These are phyloP conservation scores for Halocaridina rubra DNA, from an alignment of 2,888 invertebrate species.

Conservation along the genomic window DNA sequence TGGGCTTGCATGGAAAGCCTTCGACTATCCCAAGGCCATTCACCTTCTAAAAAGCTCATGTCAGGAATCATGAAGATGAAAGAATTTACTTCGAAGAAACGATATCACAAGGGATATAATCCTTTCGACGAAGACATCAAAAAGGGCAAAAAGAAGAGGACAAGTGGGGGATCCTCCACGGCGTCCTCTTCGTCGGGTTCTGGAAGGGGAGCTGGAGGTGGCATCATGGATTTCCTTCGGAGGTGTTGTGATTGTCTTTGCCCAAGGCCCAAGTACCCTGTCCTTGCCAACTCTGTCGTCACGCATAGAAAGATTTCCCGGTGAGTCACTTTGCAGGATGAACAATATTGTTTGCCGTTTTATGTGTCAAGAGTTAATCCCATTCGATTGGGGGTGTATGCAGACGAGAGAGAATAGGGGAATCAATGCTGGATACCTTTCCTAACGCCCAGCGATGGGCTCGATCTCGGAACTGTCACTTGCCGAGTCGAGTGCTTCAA, in stretches of 20 bases:
- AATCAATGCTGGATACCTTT: too few species aligned
- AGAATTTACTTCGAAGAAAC: not conserved
- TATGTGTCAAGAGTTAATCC: too few species aligned
- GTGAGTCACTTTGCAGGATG: too few species aligned
- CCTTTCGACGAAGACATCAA: constrained; percentile 21
- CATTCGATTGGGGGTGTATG: too few species aligned
- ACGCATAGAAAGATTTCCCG: constrained; percentile 47
- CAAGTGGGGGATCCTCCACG: not conserved
- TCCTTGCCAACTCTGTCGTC: constrained; percentile 27
- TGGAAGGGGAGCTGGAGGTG: not conserved
- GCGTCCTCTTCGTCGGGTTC: not conserved
- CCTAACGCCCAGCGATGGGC: too few species aligned
- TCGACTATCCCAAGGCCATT: not conserved
- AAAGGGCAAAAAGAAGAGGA: not conserved
- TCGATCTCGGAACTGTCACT: too few species aligned
- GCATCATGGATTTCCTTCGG: not conserved
- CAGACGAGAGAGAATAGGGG: too few species aligned
- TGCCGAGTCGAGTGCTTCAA: too few species aligned
- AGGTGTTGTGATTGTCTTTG: constrained; percentile 18
- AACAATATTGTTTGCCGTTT: too few species aligned
- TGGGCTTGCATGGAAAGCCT: too few species aligned
- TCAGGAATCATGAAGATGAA: not conserved
- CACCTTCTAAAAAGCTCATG: not conserved
- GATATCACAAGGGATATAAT: constrained; percentile 23
- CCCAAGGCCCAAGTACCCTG: constrained; percentile 11